These are phyloP conservation scores for Drosophila insularis DNA, from an alignment of 1,140 invertebrate species.

Conservation along the genomic window DNA sequence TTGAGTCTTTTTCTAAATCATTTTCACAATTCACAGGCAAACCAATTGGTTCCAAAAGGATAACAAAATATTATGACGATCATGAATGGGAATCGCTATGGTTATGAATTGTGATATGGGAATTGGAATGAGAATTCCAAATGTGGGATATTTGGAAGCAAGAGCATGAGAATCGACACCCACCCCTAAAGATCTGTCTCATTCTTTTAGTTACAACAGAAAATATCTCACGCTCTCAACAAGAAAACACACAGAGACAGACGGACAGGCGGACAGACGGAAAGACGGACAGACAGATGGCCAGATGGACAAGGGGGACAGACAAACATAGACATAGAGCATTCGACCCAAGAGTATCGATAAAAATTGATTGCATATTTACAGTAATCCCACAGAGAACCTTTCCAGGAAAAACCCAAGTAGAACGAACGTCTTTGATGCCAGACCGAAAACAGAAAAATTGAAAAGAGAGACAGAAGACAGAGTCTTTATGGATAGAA, in stretches of 20 bases:
- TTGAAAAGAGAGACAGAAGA: no score
- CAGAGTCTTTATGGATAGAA: constrained; percentile 2
- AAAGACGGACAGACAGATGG: constrained; percentile 35
- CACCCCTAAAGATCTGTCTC: not conserved
- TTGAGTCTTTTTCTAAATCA: not conserved
- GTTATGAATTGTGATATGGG: not conserved
- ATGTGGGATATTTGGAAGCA: not conserved
- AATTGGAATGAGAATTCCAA: not conserved
- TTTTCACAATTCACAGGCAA: not conserved
- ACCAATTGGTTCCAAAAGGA: constrained; percentile 3
- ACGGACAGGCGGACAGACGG: constrained; percentile 47
- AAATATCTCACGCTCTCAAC: constrained; percentile 9
- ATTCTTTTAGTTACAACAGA: not conserved
- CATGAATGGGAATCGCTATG: constrained; percentile 1
- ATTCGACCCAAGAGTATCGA: constrained; percentile 57
- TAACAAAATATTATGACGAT: constrained; percentile 8
- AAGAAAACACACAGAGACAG: constrained; percentile 19
- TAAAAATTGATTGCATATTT: constrained; percentile 61
- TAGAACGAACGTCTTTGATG: not conserved
- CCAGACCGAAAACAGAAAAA: not conserved
- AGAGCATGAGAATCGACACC: not conserved
- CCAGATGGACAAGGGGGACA: constrained; percentile 48
- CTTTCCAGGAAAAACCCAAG: constrained; percentile 40
- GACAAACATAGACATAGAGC: constrained; percentile 20
- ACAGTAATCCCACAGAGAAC: constrained; percentile 53